phyloP scores from a whole-genome alignment of 1,140 invertebrate species.

The Galendromus occidentalis region DNA sequence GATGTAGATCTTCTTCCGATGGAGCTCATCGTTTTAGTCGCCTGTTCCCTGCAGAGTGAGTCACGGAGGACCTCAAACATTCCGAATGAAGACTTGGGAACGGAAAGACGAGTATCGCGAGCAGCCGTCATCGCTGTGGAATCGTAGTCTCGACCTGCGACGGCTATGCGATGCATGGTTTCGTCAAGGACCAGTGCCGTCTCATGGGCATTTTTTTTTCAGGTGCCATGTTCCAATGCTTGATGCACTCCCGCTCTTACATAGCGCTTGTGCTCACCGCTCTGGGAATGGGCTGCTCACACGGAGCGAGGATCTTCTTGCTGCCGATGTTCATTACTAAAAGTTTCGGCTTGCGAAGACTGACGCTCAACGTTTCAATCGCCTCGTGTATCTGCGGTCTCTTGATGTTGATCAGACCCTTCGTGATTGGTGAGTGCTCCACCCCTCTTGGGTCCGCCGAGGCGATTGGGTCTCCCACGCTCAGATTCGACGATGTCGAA shows the following conservation, averaged over 20 bases:
- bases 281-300: not conserved
- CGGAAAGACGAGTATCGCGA: no score
- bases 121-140: no score
- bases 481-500: no score
- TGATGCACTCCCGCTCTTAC: constrained; percentile 8
- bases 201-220: not conserved
- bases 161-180: no score
- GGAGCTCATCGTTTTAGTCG: not conserved
- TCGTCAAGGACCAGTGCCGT: no score
- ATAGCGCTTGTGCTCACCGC: not conserved
- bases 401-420: not conserved
- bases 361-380: constrained; percentile 1
- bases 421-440: not conserved
- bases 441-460: no score
- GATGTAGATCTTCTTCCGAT: not conserved
- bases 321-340: constrained; percentile 9
- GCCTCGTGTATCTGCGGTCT: not conserved
- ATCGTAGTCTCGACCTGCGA: no score
- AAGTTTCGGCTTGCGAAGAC: not conserved
- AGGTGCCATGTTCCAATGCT: constrained; percentile 8
- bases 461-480: no score
- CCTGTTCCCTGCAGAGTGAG: not conserved
- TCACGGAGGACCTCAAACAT: not conserved
- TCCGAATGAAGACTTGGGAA: no score
- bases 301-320: not conserved